phyloP scores from a whole-genome alignment of 1,140 invertebrate species.

The Saccostrea cuccullata region DNA sequence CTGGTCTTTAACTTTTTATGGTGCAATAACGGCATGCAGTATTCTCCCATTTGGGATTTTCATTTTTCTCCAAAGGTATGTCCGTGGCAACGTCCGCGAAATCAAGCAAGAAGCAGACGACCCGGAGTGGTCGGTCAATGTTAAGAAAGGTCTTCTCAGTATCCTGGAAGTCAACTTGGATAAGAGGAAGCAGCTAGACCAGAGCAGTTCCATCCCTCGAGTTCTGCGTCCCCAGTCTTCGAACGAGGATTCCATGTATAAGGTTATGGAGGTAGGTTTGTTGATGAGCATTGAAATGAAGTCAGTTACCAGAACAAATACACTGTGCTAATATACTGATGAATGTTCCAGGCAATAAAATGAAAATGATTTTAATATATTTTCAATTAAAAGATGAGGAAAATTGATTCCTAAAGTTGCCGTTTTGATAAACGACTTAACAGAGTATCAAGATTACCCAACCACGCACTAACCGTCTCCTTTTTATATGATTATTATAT shows the following conservation, averaged over 20 bases:
- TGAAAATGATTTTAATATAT: no score
- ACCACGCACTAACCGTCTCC: not conserved
- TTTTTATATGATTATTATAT: not conserved
- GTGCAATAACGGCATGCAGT: no score
- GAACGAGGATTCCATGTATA: conserved; percentile 36
- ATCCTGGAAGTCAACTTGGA: conserved; percentile 74
- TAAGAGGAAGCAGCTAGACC: conserved; percentile 15
- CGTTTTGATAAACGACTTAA: no score
- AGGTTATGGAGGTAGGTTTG: conserved; percentile 56
- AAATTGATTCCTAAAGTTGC: no score
- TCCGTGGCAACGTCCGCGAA: conserved; percentile 57
- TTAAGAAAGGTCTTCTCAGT: conserved; percentile 74
- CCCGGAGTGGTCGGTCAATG: conserved; percentile 76
- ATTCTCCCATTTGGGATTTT: not conserved
- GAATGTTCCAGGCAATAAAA: no score
- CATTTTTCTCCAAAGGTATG: conserved; percentile 54
- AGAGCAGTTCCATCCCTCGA: not conserved
- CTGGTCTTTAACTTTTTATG: no score
- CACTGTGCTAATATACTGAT: no score
- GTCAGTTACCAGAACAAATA: no score
- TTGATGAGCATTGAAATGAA: not conserved
- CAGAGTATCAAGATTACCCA: no score
- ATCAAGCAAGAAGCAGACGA: conserved; percentile 66
- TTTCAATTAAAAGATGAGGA: no score
- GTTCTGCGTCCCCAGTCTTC: not conserved